Evolutionary conservation across 2,888 invertebrate genomes (phyloP).

Genomic region (Macrosiphum euphorbiae): DNA sequence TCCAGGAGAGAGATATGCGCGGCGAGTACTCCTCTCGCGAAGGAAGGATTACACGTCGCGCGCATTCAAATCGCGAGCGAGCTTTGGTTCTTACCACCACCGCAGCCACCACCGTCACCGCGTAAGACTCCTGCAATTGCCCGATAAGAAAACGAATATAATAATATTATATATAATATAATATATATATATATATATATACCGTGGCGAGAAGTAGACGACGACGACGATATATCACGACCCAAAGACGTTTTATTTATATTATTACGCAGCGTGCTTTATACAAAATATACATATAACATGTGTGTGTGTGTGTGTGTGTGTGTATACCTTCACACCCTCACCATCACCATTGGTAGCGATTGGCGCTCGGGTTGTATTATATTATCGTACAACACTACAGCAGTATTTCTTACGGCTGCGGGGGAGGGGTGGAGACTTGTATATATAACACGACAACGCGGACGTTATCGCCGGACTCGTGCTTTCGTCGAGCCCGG

Average conservation of each 20-base stretch:
- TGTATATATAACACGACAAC: not conserved
- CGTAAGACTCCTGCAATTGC: constrained; percentile 36
- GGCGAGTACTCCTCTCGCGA: not conserved
- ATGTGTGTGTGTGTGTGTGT: not conserved
- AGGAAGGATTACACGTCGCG: constrained; percentile 10
- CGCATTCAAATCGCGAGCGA: constrained; percentile 39
- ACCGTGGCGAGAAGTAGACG: not conserved
- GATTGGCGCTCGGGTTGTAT: not conserved
- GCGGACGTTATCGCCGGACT: constrained; percentile 8
- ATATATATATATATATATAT: not conserved
- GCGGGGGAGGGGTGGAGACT: not conserved
- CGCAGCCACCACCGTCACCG: not conserved
- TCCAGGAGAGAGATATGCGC: not conserved
- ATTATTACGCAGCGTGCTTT: not conserved
- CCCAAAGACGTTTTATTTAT: constrained; percentile 33
- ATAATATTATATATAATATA: not conserved
- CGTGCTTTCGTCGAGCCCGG: not conserved
- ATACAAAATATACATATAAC: not conserved
- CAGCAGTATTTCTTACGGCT: not conserved
- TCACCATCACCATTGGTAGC: not conserved
- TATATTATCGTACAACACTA: not conserved
- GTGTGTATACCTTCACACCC: not conserved
- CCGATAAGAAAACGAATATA: constrained; percentile 51
- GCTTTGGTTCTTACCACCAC: not conserved
- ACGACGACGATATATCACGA: constrained; percentile 19